Evolutionary conservation across 2,113 vertebrate species (phyloP), one percentile per base, ranked within the genome.

Genomic region (Hystrix cristata): DNA sequence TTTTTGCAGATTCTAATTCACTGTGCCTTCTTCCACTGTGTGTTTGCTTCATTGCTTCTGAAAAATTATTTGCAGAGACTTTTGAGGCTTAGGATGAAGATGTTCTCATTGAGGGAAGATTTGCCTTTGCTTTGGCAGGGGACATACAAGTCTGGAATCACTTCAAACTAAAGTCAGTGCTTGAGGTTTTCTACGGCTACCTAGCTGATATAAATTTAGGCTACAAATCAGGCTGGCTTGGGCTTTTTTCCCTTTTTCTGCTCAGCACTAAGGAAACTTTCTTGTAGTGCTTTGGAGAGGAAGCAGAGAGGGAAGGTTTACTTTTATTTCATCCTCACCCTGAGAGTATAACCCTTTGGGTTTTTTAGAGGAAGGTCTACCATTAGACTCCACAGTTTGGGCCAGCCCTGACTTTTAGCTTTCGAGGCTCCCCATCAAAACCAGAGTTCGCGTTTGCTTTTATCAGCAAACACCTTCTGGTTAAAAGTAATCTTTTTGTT

Each of bases 381-480:
- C 76, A 23, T 81, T 34, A 89, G 53, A 92, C 46, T 43, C 7
- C 27, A n/a, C 46, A 69, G 18, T 74, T 85, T 62, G 62, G 80
- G 12, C 18, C 31, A 72, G 46, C 31, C 8, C 6, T 76, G 51
- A 83, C 29, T 72, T 95, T 91, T 91, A 86, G 87, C 43, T 93
- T 78, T 43, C 84, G 60, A 93, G 18, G 57, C 57, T 38, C 84
- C 16, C 43, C 64, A 76, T 81, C 69, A 76, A 93, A 93, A 87
- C 23, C 12, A 90, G 64, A 91, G 48, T 71, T 93, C n/a, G 90
- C 90, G 69, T 93, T 92, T 97, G 38, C 59, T 55, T 97, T 93
- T 34, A 84, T 92, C 53, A 92, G 93, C 83, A 87, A 97, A 96
- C 81, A 87, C 7, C 4, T 80, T 69, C 95, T 97, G 29, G 55